A percentile compares a stretch with the other conserved stretches of the same genome.
These are phyloP conservation scores for Atta cephalotes DNA, from an alignment of 1,140 invertebrate species.

Conservation along the genomic window DNA sequence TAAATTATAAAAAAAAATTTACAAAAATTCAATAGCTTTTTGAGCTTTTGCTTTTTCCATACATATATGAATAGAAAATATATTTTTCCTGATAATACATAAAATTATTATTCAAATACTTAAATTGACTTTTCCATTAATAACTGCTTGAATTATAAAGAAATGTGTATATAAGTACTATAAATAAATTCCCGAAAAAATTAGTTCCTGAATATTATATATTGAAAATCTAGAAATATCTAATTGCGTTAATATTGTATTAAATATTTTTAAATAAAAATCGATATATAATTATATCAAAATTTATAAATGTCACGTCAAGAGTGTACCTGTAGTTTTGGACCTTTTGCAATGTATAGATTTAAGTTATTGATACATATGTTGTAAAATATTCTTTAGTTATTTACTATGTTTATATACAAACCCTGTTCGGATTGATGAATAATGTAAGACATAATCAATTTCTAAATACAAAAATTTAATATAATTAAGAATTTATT, in stretches of 20 bases:
- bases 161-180: constrained; percentile 58
- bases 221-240: constrained; percentile 53
- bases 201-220: constrained; percentile 11
- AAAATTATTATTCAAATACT: constrained; percentile 72
- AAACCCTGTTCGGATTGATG: constrained; percentile 70
- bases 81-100: constrained; percentile 56
- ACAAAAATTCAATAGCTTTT: constrained; percentile 21
- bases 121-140: constrained; percentile 69
- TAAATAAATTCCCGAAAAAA: constrained; percentile 36
- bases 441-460: constrained; percentile 55
- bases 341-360: constrained; percentile 68
- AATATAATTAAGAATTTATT: background rate
- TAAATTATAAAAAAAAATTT: background rate
- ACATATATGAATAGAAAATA: constrained; percentile 1
- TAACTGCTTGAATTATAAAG: constrained; percentile 67
- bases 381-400: constrained; percentile 75
- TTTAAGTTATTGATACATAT: constrained; percentile 55
- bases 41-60: constrained; percentile 18
- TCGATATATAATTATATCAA: constrained; percentile 59
- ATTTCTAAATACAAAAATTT: constrained; percentile 31
- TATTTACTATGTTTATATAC: constrained; percentile 74
- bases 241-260: constrained; percentile 48
- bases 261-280: constrained; percentile 67
- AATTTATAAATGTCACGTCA: constrained; percentile 50
- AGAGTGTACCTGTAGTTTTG: constrained; percentile 56